Percentiles rank a stretch among this genome's conserved stretches.
Conservation (phyloP, 2,888 invertebrate genomes). For the Cartodere bifasciata region DNA sequence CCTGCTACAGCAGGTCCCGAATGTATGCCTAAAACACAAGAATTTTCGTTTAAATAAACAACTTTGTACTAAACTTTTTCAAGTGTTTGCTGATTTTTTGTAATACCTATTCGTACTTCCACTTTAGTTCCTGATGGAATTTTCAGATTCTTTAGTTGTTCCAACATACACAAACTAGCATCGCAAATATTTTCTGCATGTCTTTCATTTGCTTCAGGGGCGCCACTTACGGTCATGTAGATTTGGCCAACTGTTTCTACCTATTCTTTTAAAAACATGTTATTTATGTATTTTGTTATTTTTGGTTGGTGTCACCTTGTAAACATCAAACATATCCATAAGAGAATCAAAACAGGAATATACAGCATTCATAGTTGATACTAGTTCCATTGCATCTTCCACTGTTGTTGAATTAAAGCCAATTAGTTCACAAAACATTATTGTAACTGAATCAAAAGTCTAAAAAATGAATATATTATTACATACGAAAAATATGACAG, state of each 20-base stretch:
- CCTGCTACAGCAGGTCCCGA: conserved; percentile 80
- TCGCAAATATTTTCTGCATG: conserved; percentile 71
- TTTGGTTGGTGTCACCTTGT: conserved; percentile 49
- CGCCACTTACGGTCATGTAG: conserved; percentile 86
- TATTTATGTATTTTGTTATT: too few relatives aligned
- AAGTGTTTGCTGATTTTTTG: too few relatives aligned
- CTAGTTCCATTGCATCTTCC: conserved; percentile 61
- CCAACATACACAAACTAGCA: conserved; percentile 61
- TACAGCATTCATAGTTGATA: conserved; percentile 73
- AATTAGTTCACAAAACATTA: conserved; percentile 64
- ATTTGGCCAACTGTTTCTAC: conserved; percentile 89
- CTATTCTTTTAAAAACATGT: conserved; percentile 39
- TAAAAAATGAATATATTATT: too few relatives aligned
- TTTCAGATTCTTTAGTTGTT: conserved; percentile 52
- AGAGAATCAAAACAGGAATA: conserved; percentile 76
- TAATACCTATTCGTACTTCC: conserved; percentile 50
- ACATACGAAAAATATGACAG: too few relatives aligned
- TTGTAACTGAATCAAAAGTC: conserved; percentile 65
- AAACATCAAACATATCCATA: conserved; percentile 72
- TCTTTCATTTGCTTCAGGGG: conserved; percentile 59
- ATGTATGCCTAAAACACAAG: conserved; percentile 49
- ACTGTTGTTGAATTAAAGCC: conserved; percentile 46
- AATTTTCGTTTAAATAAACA: background rate
- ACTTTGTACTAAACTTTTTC: background rate
- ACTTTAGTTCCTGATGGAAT: conserved; percentile 45